Evolutionary conservation across 2,113 vertebrate species (phyloP).

Genomic region (Zosterops hypoxanthus): DNA sequence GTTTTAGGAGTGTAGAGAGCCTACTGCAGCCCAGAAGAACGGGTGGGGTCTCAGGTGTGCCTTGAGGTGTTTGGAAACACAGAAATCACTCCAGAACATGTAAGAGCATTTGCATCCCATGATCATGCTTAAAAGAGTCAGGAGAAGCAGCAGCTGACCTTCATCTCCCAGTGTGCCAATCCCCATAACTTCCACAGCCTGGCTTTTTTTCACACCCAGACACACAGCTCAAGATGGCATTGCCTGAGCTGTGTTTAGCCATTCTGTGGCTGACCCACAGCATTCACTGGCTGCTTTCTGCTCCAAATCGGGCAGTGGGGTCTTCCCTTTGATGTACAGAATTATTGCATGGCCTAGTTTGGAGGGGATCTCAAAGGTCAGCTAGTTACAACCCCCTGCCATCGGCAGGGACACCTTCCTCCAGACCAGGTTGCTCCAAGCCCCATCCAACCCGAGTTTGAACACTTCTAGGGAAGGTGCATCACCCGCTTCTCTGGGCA

Average conservation of each 20-base stretch:
- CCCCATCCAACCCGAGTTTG: background rate
- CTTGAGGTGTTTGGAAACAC: background rate
- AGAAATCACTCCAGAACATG: background rate
- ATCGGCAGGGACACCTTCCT: background rate
- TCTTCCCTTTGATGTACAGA: background rate
- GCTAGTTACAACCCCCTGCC: fast-evolving
- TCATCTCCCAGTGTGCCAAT: background rate
- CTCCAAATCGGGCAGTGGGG: fast-evolving
- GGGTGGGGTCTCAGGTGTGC: background rate
- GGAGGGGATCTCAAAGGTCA: background rate
- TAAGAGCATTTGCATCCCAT: background rate
- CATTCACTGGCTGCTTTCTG: background rate
- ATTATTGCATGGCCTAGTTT: background rate
- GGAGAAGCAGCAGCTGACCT: background rate
- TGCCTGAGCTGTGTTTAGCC: background rate
- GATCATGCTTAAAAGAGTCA: fast-evolving
- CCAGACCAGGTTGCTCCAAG: fast-evolving
- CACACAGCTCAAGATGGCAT: background rate
- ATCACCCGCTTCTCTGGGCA: background rate
- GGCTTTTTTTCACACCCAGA: background rate
- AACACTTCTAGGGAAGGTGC: background rate
- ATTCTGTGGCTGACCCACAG: background rate
- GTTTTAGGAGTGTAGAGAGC: fast-evolving
- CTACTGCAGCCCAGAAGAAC: background rate
- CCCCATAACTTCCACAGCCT: background rate